Evolutionary conservation across 2,113 vertebrate genomes (phyloP), one percentile per base, ranked within the genome.

Genomic region (Picathartes gymnocephalus): DNA sequence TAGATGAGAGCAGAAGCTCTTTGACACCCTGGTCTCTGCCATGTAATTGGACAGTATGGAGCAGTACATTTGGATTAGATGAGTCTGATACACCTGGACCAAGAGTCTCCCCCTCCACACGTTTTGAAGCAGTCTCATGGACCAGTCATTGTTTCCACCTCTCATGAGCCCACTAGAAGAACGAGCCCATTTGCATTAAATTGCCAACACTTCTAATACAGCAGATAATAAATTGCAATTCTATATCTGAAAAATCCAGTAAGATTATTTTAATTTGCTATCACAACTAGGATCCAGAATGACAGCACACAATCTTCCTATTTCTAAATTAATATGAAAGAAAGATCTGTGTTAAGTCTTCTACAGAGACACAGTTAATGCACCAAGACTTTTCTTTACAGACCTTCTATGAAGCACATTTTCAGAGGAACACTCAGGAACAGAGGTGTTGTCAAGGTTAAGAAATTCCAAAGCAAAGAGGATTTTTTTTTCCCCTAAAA

Each of bases 71-170:
- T 69, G 65, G 60, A 16, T 27, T 25, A 53, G n/a, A 47, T 44
- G 27, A 62, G 22, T 51, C 33, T 51, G 58, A 37, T 5, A 28
- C 13, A 24, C 23, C 16, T 27, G 54, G 53, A 60, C 20, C 50
- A 79, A 35, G 77, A 50, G 10, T 30, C 35, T 21, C 9, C 21
- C 23, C 18, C 39, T 51, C 17, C 28, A 21, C 4, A 6, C 14
- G n/a, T 16, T 73, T 13, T 48, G 61, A 48, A 37, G 13, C n/a
- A 72, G 15, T 18, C 28, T 58, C 65, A 40, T 16, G 30, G 53
- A n/a, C 16, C 1, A 2, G 50, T 15, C 0, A 1, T 3, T 42
- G 47, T 30, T 68, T 37, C 25, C 40, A 71, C 11, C 33, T 60
- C 64, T 51, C 35, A 13, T 3, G 25, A 45, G 22, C 35, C 19